Base-by-base conservation (phyloP, 2,797 vertebrate species). In the Corythornis leucogaster region DNA sequence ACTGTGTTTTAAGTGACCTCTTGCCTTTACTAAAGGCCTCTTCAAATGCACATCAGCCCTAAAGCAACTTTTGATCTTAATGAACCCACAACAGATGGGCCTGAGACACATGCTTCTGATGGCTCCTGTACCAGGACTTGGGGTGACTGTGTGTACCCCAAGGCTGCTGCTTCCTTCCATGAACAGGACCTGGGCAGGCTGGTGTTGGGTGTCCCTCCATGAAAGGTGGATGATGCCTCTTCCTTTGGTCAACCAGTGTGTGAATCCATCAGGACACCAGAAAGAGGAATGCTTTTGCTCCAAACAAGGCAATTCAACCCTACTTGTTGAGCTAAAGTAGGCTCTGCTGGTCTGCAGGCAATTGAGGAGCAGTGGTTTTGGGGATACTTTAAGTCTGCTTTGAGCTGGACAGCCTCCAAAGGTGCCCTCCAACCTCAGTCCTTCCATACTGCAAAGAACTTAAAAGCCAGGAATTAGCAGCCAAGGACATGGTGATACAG, bases 171-270 rank as follows among this genome's bases (percentile, higher is more conserved):
- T 77, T n/a, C 35, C 22, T 68, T 66, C 50, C 59, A 50, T 0
- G 2, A 40, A 11, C 51, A 48, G 38, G 15, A 22, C 11, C 30
- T 30, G 62, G 57, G 25, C 35, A 61, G 30, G 31, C n/a, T 59
- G 33, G 38, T 6, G 3, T 42, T 50, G 42, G 22, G 21, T 16
- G 54, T 45, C 3, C 11, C 54, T 53, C 62, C 25, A 7, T 8
- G 46, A 11, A 50, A 31, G 6, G 15, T 4, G 5, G 8, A 8
- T 14, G 63, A 20, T 73, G 64, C 18, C 73, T 75, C 46, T 46
- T 77, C 30, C 54, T 59, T 15, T 9, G 11, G 31, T 13, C 2
- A 16, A 51, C 30, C 61, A 73, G 59, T 64, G 48, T 0, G 0
- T 6, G n/a, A 69, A 28, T 30, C 55, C 19, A 11, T 16, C 33